Conservation (phyloP, 2,113 vertebrate species). For the Brienomyrus longianalis region DNA sequence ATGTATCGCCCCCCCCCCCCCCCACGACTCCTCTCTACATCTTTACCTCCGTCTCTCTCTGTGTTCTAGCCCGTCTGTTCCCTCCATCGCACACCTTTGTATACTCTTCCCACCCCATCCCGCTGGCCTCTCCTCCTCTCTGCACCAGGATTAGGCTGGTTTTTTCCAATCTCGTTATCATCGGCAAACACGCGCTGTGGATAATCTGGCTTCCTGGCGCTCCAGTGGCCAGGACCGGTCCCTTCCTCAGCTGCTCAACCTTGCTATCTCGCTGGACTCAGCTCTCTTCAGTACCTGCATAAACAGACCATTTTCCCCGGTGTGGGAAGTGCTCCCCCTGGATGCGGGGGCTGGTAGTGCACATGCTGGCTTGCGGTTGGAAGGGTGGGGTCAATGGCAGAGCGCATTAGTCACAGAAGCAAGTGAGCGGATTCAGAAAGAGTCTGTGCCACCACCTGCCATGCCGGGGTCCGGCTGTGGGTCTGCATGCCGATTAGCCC, state of each 20-base stretch:
- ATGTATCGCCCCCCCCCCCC: slow-evolving; percentile 60
- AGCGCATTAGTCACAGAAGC: background rate
- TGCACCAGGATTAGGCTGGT: background rate
- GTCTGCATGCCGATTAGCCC: background rate
- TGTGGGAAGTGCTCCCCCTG: background rate
- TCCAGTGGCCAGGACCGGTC: slow-evolving; percentile 39
- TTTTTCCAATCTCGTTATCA: slow-evolving; percentile 57
- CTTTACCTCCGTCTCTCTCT: slow-evolving; percentile 33
- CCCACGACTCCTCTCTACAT: slow-evolving; percentile 36
- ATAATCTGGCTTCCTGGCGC: slow-evolving; percentile 54
- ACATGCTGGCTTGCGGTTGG: background rate
- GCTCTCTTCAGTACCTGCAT: background rate
- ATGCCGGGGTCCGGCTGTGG: background rate
- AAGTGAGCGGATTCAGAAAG: background rate
- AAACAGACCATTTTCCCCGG: background rate
- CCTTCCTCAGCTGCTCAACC: slow-evolving; percentile 8
- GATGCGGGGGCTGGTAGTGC: background rate
- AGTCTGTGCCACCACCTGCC: background rate
- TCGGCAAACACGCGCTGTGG: slow-evolving; percentile 59
- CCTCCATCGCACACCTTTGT: slow-evolving; percentile 8
- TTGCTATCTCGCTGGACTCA: background rate
- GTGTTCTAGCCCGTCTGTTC: slow-evolving; percentile 38
- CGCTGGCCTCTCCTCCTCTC: background rate
- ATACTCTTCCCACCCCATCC: background rate
- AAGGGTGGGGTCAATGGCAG: background rate